These are phyloP conservation scores for Kryptolebias ocellatus DNA, from an alignment of 2,797 vertebrate species.

Conservation along the genomic window DNA sequence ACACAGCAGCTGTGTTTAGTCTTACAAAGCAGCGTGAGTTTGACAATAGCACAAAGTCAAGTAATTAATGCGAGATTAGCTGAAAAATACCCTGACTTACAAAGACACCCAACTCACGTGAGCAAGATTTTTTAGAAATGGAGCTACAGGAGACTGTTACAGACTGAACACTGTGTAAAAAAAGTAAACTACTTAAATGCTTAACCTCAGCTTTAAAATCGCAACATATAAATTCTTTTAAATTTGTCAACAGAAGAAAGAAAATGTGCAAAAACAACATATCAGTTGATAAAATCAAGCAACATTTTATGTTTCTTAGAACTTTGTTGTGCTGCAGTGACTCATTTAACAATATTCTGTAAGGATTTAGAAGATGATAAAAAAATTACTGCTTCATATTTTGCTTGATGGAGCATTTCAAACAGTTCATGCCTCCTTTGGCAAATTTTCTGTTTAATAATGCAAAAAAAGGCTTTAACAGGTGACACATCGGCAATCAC, in stretches of 20 bases:
- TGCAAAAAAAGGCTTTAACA: background rate
- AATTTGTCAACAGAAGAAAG: background rate
- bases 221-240: background rate
- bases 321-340: too few relatives aligned
- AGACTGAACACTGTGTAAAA: constrained; percentile 9
- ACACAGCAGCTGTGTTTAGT: constrained; percentile 18
- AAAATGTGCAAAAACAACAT: background rate
- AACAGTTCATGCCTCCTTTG: too few relatives aligned
- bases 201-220: background rate
- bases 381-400: too few relatives aligned
- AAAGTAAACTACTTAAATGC: background rate
- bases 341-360: too few relatives aligned
- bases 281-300: too few relatives aligned
- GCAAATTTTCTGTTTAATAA: too few relatives aligned
- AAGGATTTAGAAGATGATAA: too few relatives aligned
- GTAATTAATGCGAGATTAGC: constrained; percentile 6
- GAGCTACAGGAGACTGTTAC: background rate
- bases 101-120: background rate
- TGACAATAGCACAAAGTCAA: constrained; percentile 3
- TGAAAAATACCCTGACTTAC: background rate
- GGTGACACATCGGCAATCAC: background rate
- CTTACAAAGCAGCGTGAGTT: background rate
- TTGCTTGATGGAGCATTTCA: too few relatives aligned
- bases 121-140: background rate
- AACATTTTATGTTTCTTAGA: too few relatives aligned